Evolutionary conservation across 2,113 vertebrate species (phyloP), one percentile per base, ranked within the genome.

Genomic region (Mus pahari): DNA sequence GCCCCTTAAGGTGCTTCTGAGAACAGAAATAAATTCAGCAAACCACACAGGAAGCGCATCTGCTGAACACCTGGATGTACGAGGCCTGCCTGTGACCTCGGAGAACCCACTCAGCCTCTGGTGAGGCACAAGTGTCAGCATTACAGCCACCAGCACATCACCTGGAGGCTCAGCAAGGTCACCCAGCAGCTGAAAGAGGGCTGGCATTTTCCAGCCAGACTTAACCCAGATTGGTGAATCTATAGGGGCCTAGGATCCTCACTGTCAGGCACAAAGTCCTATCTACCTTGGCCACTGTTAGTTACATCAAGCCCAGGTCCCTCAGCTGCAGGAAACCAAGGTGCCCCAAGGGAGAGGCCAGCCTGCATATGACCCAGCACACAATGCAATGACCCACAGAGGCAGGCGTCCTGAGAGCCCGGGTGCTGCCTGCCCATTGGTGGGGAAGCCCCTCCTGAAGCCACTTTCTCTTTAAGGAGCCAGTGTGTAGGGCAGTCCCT

Each of bases 381-480:
- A 62, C 22, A 55, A 0, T 68, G 39, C 33, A 26, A 8, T 53
- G 45, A 53, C 12, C 33, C 62, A 36, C 10, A 24, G 77, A 33
- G 24, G 11, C 75, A 64, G 45, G 58, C 48, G 16, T n/a, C 60
- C 75, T 24, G 7, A 33, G 53, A n/a, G 33, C 39, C 42, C 20
- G 28, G 31, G 19, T 10, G 13, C 68, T 39, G 45, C n/a, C 60
- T 28, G 28, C 13, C 71, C 58, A 31, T 28, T 16, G 7, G 26
- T 17, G 19, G 92, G 93, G 70, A 60, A 68, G 77, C 58, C 91
- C 79, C 70, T 66, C 10, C 75, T 0, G 3, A 16, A 45, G 70
- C 22, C 91, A 90, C 94, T 92, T 90, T 93, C 91, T 81, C 87
- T 86, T 22, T 11, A 36, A n/a, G 74, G 74, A 58, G 73, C 82